phyloP scores from a whole-genome alignment of 2,113 vertebrate species.

The Perca flavescens region DNA sequence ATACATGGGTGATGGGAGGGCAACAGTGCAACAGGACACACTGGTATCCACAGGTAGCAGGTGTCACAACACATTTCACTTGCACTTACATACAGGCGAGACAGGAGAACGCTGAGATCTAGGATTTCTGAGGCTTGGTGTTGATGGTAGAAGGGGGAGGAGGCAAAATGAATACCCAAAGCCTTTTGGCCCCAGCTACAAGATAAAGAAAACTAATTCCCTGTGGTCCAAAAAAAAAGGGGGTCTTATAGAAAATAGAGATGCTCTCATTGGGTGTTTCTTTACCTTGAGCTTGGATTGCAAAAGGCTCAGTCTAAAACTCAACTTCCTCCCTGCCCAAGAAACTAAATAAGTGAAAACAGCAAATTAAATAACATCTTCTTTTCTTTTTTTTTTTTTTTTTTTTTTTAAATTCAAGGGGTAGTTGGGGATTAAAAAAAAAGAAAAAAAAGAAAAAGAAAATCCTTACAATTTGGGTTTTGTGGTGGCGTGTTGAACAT shows the following conservation, averaged over 20 bases:
- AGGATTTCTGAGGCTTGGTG: conserved; percentile 39
- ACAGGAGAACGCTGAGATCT: conserved; percentile 27
- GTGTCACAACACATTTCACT: conserved; percentile 68
- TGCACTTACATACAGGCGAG: conserved; percentile 55
- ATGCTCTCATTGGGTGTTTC: conserved; percentile 57
- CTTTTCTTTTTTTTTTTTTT: conserved; percentile 10
- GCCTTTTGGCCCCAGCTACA: conserved; percentile 46
- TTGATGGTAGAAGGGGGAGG: conserved; percentile 39
- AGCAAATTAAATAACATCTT: conserved; percentile 21
- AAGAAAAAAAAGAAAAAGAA: not conserved
- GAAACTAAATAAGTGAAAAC: conserved; percentile 47
- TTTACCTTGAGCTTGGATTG: conserved; percentile 60
- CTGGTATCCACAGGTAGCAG: conserved; percentile 73
- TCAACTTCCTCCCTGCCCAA: conserved; percentile 54
- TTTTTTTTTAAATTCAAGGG: conserved; percentile 39
- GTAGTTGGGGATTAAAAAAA: conserved; percentile 42
- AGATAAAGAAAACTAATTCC: conserved; percentile 67
- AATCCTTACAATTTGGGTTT: conserved; percentile 65
- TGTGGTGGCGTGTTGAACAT: conserved; percentile 66
- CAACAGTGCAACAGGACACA: conserved; percentile 60
- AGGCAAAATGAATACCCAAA: conserved; percentile 30
- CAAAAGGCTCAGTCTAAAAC: conserved; percentile 56
- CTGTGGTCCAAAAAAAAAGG: conserved; percentile 79
- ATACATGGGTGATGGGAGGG: conserved; percentile 57
- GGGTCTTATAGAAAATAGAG: conserved; percentile 66